Conservation (phyloP, 1,140 invertebrate genomes). For the Streblospio benedicti region DNA sequence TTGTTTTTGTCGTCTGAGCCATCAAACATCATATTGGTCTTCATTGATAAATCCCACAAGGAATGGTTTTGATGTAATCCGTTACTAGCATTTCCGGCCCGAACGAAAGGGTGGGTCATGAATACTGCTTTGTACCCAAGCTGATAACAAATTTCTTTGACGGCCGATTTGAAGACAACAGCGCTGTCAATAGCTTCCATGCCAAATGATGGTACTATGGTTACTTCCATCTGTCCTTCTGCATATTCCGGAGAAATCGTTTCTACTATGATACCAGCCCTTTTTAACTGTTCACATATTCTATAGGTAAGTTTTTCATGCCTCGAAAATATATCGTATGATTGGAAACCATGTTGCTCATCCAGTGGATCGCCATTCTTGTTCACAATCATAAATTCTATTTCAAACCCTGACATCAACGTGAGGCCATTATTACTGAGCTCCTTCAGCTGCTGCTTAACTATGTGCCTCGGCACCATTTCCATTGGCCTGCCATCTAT, state of each 20-base stretch:
- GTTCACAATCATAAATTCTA: constrained; percentile 9
- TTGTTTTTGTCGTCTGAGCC: constrained; percentile 11
- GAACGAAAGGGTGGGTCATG: constrained; percentile 19
- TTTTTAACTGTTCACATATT: not conserved
- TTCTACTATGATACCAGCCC: constrained; percentile 5
- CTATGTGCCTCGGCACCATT: constrained; percentile 13
- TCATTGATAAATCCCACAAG: constrained; percentile 18
- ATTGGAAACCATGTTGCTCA: too few relatives aligned
- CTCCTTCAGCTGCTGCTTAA: constrained; percentile 12
- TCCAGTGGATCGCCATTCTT: constrained; percentile 4
- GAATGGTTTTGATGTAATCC: constrained; percentile 24
- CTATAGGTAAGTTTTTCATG: too few relatives aligned
- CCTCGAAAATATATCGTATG: too few relatives aligned
- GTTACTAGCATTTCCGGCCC: constrained; percentile 12
- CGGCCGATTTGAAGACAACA: constrained; percentile 4
- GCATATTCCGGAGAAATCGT: constrained; percentile 9
- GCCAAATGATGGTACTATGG: constrained; percentile 1
- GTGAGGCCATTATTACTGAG: constrained; percentile 4
- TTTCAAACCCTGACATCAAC: constrained; percentile 16
- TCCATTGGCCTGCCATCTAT: too few relatives aligned
- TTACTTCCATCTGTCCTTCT: constrained; percentile 17
- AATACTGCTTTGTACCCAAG: constrained; percentile 16
- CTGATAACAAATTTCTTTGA: constrained; percentile 13
- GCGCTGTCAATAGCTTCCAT: constrained; percentile 9
- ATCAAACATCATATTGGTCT: constrained; percentile 17